phyloP scores from a whole-genome alignment of 2,797 vertebrate species.

The Gymnocypris eckloni region DNA sequence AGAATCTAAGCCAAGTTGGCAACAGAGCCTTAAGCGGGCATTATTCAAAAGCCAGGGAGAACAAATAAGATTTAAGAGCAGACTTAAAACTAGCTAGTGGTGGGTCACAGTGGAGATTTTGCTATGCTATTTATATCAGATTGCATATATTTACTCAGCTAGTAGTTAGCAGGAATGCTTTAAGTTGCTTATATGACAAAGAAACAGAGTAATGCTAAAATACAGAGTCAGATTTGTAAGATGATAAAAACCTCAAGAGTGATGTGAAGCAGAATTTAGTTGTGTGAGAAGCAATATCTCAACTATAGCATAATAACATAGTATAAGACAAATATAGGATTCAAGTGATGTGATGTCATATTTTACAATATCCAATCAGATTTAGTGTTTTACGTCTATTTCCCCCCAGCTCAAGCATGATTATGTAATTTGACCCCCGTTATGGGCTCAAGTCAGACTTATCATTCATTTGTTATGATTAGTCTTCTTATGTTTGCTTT shows the following conservation, averaged over 20 bases:
- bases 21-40: too few relatives aligned
- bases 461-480: neutral
- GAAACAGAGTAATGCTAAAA: neutral
- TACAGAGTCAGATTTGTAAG: neutral
- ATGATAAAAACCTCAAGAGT: neutral
- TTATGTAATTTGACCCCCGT: neutral
- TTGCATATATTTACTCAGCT: neutral
- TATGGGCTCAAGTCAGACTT: neutral
- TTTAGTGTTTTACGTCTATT: neutral
- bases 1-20: too few relatives aligned
- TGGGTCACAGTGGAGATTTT: neutral
- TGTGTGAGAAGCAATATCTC: neutral
- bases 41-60: too few relatives aligned
- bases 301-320: neutral
- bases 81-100: too few relatives aligned
- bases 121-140: neutral
- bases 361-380: neutral
- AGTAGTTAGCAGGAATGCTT: neutral
- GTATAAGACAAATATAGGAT: neutral
- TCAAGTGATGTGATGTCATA: neutral
- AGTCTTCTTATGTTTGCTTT: neutral
- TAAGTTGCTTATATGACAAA: neutral
- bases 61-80: too few relatives aligned
- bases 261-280: neutral
- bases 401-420: neutral